Conservation (phyloP, 2,888 invertebrate species). For the Nephrocerus scutellatus region DNA sequence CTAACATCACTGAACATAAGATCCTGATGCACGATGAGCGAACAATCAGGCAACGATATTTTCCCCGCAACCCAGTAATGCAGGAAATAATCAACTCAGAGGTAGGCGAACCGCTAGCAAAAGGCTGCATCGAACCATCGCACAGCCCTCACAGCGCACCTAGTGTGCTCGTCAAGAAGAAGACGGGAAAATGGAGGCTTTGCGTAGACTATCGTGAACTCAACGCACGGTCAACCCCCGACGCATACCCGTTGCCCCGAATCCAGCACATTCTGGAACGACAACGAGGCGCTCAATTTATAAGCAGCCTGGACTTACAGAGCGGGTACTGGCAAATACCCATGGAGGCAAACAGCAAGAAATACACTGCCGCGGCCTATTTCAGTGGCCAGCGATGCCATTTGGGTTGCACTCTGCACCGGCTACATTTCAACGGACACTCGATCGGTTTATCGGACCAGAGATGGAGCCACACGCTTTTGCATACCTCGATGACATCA, state of each 20-base stretch:
- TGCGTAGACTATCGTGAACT: slow-evolving; percentile 5
- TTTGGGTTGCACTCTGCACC: slow-evolving; percentile 1
- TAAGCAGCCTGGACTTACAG: slow-evolving; percentile 1
- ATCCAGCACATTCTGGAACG: neutral
- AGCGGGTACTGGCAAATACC: slow-evolving; percentile 7
- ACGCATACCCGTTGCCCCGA: slow-evolving; percentile 3
- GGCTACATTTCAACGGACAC: slow-evolving; percentile 1
- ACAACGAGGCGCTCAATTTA: neutral
- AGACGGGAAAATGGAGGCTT: slow-evolving; percentile 8
- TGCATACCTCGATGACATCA: slow-evolving; percentile 2
- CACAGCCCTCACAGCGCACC: slow-evolving; percentile 3
- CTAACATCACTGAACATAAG: neutral
- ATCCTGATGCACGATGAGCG: neutral
- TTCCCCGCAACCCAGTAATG: slow-evolving; percentile 4
- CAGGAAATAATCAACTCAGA: slow-evolving; percentile 1
- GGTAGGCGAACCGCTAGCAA: neutral
- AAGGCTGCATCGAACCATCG: neutral
- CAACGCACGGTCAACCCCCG: neutral
- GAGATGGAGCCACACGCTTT: neutral
- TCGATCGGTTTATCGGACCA: neutral
- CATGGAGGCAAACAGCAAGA: neutral
- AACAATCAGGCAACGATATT: neutral
- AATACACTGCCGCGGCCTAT: neutral
- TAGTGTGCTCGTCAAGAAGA: slow-evolving; percentile 1
- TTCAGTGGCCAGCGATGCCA: neutral